A percentile compares a stretch with the other conserved stretches of the same genome.
Evolutionary conservation across 2,113 vertebrate genomes (phyloP).

Genomic region (Laticauda colubrina): DNA sequence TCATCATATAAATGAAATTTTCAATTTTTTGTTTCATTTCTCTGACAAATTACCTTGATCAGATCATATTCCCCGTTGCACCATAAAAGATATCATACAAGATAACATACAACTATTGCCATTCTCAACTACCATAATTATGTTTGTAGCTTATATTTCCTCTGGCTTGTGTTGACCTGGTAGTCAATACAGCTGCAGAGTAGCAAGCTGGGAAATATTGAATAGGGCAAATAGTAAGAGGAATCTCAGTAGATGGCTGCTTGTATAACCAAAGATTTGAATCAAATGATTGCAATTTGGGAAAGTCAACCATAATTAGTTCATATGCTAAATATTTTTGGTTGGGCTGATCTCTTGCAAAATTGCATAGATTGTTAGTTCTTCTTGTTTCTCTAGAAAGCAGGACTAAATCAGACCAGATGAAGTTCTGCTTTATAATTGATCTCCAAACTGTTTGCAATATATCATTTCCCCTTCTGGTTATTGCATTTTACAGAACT

Average conservation of each 20-base stretch:
- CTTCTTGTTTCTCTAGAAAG: not conserved
- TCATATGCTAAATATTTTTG: not conserved
- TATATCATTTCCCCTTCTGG: constrained; percentile 1
- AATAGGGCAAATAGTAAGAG: not conserved
- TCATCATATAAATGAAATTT: not conserved
- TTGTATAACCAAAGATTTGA: not conserved
- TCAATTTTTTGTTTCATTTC: not conserved
- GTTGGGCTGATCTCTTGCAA: not conserved
- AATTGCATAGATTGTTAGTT: not conserved
- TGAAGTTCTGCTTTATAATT: not conserved
- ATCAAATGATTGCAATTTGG: not conserved
- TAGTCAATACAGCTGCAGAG: not conserved
- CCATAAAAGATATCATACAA: not conserved
- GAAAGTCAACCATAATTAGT: too few species aligned
- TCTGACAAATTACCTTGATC: not conserved
- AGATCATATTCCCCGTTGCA: not conserved
- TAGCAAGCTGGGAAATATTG: not conserved
- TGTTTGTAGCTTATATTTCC: not conserved
- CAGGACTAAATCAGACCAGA: not conserved
- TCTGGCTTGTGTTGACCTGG: not conserved
- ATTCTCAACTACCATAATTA: not conserved
- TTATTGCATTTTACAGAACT: not conserved
- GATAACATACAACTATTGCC: not conserved
- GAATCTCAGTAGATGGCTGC: not conserved
- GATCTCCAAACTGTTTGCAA: not conserved